Evolutionary conservation across 2,797 vertebrate species (phyloP).

Genomic region (Cheirogaleus major): DNA sequence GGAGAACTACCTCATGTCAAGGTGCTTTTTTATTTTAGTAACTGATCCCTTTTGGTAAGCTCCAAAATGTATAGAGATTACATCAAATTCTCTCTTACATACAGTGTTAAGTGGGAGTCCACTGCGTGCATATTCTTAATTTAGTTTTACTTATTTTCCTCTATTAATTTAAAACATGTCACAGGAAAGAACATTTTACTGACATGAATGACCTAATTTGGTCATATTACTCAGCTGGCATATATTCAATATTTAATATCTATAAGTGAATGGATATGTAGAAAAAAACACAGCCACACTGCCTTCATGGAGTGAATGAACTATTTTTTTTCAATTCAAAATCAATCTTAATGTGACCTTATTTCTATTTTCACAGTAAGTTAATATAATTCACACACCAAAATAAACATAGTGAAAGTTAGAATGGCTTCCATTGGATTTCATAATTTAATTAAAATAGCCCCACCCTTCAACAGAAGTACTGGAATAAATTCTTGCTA

Average conservation of each 20-base stretch:
- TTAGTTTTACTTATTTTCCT: conserved; percentile 18
- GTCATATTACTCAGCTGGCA: not conserved
- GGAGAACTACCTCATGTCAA: not conserved
- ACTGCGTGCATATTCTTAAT: not conserved
- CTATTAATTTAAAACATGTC: conserved; percentile 27
- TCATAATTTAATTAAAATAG: conserved; percentile 48
- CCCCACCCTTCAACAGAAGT: conserved; percentile 17
- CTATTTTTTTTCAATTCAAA: conserved; percentile 59
- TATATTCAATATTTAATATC: not conserved
- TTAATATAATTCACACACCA: conserved; percentile 39
- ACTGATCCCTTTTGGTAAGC: not conserved
- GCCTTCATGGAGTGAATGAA: conserved; percentile 4
- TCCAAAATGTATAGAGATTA: not conserved
- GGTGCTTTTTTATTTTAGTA: not conserved
- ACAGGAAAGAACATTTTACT: conserved; percentile 21
- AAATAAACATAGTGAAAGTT: conserved; percentile 43
- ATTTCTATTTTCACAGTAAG: conserved; percentile 26
- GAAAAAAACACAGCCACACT: not conserved
- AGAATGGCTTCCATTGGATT: conserved; percentile 30
- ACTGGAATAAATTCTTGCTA: not conserved
- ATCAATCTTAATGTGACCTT: not conserved
- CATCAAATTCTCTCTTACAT: not conserved
- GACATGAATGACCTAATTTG: conserved; percentile 31
- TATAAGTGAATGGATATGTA: not conserved
- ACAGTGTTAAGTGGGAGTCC: not conserved